Percentiles rank a stretch among this genome's conserved stretches.
These are phyloP conservation scores for Lethenteron camtschaticum DNA, from an alignment of 2,113 vertebrate species.

Conservation along the genomic window DNA sequence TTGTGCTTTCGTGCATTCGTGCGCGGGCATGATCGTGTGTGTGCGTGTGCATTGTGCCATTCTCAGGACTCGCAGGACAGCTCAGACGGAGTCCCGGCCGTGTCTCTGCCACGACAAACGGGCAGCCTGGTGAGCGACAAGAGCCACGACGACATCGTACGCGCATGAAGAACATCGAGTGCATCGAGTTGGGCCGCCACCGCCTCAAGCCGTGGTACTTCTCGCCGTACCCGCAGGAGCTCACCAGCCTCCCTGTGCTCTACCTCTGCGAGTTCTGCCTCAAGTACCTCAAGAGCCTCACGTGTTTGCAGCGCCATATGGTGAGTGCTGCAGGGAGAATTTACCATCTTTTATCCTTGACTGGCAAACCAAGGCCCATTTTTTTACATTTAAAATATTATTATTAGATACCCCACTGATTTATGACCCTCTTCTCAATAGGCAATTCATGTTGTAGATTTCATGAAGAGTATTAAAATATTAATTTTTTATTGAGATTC, in stretches of 20 bases:
- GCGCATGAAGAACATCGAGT: slow-evolving; percentile 83
- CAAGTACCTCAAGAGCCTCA: slow-evolving; percentile 77
- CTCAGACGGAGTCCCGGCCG: slow-evolving; percentile 50
- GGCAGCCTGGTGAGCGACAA: slow-evolving; percentile 72
- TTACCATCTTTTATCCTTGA: no score
- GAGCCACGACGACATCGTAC: slow-evolving; percentile 81
- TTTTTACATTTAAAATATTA: no score
- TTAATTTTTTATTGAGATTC: no score
- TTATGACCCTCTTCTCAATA: no score
- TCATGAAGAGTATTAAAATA: no score
- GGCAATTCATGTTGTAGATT: no score
- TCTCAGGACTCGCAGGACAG: slow-evolving; percentile 73
- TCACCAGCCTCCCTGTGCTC: slow-evolving; percentile 58
- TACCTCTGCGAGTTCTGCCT: slow-evolving; percentile 93
- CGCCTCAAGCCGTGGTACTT: slow-evolving; percentile 89
- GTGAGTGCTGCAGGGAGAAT: slow-evolving; percentile 20
- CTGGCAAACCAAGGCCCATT: no score
- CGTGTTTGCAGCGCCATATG: slow-evolving; percentile 78
- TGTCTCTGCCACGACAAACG: slow-evolving; percentile 60
- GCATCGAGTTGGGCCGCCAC: slow-evolving; percentile 69
- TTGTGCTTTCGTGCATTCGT: not conserved
- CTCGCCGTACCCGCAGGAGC: slow-evolving; percentile 70
- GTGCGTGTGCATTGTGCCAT: slow-evolving; percentile 1
- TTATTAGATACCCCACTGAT: no score
- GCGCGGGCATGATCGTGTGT: not conserved